phyloP scores from a whole-genome alignment of 1,140 invertebrate genomes.

The Drosophila miranda region DNA sequence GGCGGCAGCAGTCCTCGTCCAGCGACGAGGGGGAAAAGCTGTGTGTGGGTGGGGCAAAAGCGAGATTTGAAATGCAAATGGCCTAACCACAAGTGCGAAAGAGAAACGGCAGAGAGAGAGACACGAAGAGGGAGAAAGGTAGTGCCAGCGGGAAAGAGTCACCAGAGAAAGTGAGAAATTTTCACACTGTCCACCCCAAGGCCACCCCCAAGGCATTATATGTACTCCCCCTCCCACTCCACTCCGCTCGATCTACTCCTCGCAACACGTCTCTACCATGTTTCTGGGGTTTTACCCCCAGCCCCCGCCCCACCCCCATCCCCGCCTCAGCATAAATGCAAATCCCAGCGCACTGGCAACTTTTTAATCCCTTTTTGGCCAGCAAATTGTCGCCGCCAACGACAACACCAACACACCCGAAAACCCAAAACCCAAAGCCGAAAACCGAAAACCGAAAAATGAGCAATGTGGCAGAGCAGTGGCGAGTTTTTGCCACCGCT shows the following conservation, averaged over 20 bases:
- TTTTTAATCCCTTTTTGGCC: conserved; percentile 71
- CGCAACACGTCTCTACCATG: no score
- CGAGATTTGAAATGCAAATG: conserved; percentile 73
- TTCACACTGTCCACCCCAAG: conserved; percentile 26
- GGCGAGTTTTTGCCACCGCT: conserved; percentile 7
- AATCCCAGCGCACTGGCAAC: conserved; percentile 55
- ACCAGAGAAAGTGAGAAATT: conserved; percentile 61
- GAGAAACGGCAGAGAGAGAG: not conserved
- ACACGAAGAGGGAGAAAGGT: conserved; percentile 5
- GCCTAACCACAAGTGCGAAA: conserved; percentile 29
- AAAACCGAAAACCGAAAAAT: not conserved
- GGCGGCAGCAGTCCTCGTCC: not conserved
- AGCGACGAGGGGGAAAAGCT: not conserved
- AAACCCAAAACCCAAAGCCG: conserved; percentile 10
- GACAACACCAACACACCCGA: not conserved
- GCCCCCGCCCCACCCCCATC: not conserved
- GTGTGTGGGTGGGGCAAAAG: not conserved
- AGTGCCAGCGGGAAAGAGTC: conserved; percentile 1
- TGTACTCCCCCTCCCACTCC: no score
- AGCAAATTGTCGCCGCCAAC: conserved; percentile 64
- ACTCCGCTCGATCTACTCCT: conserved; percentile 19
- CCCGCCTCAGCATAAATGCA: conserved; percentile 63
- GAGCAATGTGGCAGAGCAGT: conserved; percentile 3
- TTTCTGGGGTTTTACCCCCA: not conserved
- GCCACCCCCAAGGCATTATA: no score